Conservation (phyloP, 2,797 vertebrate species). For the Salarias fasciatus region DNA sequence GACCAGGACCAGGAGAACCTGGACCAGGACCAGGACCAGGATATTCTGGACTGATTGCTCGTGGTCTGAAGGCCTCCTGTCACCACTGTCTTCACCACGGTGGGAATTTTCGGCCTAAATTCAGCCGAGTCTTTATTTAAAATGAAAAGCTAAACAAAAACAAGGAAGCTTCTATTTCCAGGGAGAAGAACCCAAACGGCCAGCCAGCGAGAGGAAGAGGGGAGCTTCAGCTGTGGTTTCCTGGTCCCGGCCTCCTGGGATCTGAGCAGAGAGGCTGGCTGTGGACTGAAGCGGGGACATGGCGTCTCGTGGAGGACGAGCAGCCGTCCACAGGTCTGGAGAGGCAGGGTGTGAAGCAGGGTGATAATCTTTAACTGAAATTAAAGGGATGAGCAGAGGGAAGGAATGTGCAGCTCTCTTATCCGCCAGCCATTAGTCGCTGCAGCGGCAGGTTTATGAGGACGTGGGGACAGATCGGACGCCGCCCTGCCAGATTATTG, state of each 20-base stretch:
- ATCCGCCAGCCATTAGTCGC: constrained; percentile 53
- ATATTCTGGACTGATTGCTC: no score
- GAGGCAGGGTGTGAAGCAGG: neutral
- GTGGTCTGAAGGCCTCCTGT: no score
- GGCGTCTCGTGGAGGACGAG: no score
- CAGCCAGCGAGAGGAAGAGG: constrained; percentile 20
- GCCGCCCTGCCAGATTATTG: constrained; percentile 65
- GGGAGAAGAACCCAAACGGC: constrained; percentile 27
- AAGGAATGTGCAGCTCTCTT: constrained; percentile 67
- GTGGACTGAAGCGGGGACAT: no score
- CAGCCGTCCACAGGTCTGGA: no score
- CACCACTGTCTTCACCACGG: neutral
- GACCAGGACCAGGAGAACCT: no score
- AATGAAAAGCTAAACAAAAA: constrained; percentile 1
- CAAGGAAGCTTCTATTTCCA: constrained; percentile 29
- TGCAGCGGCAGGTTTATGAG: constrained; percentile 55
- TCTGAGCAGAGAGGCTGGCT: no score
- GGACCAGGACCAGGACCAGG: no score
- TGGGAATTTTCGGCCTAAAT: constrained; percentile 27
- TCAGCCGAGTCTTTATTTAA: constrained; percentile 9
- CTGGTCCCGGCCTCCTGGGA: no score
- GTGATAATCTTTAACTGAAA: constrained; percentile 21
- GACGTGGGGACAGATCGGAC: constrained; percentile 40
- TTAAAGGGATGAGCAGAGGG: constrained; percentile 28
- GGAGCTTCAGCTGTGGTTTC: no score